Base-by-base conservation (phyloP, 2,113 vertebrate species). In the Aspiorhynchus laticeps region DNA sequence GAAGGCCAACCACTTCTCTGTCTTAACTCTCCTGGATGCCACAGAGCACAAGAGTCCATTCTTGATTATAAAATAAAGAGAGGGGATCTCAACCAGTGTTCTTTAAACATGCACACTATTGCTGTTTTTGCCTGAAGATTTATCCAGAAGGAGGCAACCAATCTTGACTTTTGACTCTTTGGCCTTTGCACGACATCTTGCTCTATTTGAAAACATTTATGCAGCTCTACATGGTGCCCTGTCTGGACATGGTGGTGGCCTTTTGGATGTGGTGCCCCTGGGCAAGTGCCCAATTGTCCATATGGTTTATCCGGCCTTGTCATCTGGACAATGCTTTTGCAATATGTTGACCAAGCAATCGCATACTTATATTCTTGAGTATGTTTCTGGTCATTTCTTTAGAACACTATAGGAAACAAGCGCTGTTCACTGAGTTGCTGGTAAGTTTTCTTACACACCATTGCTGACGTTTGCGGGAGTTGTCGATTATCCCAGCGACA, bases 161-260 rank as follows among this genome's bases (percentile, higher is more conserved):
- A 26, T 76, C 41, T 76, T 15, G 12, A 46, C 24, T 75, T 75
- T 46, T 75, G 24, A 75, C 74, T 76, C 21, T 76, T 76, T 26
- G 38, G 74, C 74, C 1, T 14, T 76, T 46, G 14, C 41, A 48
- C 0, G 1, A 76, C 73, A 46, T 46, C n/a, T 76, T 14, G 14
- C 12, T 28, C n/a, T 46, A 28, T 76, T 76, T 76, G 41, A 76
- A 46, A 46, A 15, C n/a, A 46, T 28, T 76, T 76, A 76, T 76
- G 41, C 74, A 48, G 41, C 41, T n/a, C 74, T 76, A 48, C n/a
- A 28, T 76, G 74, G 41, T 48, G 74, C 74, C n/a, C 73, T 43
- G 41, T 76, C 41, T 76, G 41, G 74, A 76, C 41, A 48, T 28
- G 74, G 41, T 76, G 38, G 7, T 8, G 41, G n/a, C 73, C 73